Conservation (phyloP, 2,113 vertebrate species). For the Oncorhynchus clarkii region DNA sequence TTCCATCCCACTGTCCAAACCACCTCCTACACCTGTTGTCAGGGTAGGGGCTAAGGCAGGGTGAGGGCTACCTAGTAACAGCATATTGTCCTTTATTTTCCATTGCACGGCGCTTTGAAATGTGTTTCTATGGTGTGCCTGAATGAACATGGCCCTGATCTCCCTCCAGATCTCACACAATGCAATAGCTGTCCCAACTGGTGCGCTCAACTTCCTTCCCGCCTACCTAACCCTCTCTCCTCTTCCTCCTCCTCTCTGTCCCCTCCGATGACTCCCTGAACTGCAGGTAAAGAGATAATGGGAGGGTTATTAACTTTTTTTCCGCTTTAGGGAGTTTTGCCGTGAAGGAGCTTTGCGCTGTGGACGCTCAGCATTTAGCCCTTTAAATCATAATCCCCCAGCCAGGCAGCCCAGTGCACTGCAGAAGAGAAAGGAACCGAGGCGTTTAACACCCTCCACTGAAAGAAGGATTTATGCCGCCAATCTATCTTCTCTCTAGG, state of each 20-base stretch:
- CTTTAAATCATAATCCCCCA: slow-evolving; percentile 65
- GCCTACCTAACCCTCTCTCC: background rate
- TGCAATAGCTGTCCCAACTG: background rate
- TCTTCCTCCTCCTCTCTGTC: too few species aligned
- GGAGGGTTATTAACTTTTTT: slow-evolving; percentile 69
- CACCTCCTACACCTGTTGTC: too few species aligned
- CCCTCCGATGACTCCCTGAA: slow-evolving; percentile 34
- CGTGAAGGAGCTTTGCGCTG: slow-evolving; percentile 54
- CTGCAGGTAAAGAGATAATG: slow-evolving; percentile 53
- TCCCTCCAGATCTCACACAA: background rate
- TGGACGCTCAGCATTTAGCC: slow-evolving; percentile 53
- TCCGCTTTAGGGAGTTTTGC: slow-evolving; percentile 67
- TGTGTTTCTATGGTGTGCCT: background rate
- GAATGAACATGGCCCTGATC: background rate
- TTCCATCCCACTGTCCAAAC: too few species aligned
- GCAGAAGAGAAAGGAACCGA: slow-evolving; percentile 61
- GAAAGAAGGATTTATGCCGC: slow-evolving; percentile 53
- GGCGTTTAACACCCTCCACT: slow-evolving; percentile 25
- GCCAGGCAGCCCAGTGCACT: slow-evolving; percentile 28
- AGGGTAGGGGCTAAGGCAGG: too few species aligned
- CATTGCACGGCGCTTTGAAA: background rate
- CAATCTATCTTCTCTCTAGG: slow-evolving; percentile 61
- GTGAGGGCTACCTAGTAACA: too few species aligned
- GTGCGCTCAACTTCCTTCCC: background rate
- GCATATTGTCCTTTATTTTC: background rate